phyloP scores from a whole-genome alignment of 2,797 vertebrate genomes.

The Callimico goeldii region DNA sequence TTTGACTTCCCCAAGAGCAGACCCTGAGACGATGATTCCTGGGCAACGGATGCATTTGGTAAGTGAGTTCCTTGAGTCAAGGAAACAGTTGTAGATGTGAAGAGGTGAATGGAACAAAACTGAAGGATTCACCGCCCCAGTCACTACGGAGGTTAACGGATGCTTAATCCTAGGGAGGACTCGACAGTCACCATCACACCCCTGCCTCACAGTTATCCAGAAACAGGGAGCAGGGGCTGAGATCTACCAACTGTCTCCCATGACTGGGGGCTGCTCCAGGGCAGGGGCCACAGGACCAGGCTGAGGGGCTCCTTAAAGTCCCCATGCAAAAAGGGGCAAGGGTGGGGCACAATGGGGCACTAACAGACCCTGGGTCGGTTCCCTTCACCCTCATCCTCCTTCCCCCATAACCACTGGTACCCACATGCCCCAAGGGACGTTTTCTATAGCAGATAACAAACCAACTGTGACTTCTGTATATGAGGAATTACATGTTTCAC shows the following conservation, averaged over 20 bases:
- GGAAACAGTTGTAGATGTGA: fast-evolving
- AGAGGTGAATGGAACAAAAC: fast-evolving
- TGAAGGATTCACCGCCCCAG: fast-evolving
- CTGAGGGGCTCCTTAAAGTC: too few species aligned
- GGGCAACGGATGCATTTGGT: neutral
- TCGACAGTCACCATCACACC: neutral
- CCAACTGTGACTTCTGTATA: neutral
- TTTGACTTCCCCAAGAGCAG: too few species aligned
- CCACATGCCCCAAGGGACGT: fast-evolving
- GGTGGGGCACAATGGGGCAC: fast-evolving
- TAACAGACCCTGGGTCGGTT: fast-evolving
- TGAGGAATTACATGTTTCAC: neutral
- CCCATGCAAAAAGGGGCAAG: neutral
- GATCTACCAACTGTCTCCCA: too few species aligned
- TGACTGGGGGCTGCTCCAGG: fast-evolving
- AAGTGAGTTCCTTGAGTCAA: neutral
- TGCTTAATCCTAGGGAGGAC: too few species aligned
- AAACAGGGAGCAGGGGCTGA: too few species aligned
- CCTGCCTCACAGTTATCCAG: neutral
- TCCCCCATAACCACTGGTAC: fast-evolving
- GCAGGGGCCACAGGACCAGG: neutral
- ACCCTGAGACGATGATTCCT: neutral
- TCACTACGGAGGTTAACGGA: fast-evolving
- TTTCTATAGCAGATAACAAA: neutral
- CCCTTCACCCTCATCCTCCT: neutral